Evolutionary conservation across 2,888 invertebrate species (phyloP).

Genomic region (Mimumesa dahlbomi): DNA sequence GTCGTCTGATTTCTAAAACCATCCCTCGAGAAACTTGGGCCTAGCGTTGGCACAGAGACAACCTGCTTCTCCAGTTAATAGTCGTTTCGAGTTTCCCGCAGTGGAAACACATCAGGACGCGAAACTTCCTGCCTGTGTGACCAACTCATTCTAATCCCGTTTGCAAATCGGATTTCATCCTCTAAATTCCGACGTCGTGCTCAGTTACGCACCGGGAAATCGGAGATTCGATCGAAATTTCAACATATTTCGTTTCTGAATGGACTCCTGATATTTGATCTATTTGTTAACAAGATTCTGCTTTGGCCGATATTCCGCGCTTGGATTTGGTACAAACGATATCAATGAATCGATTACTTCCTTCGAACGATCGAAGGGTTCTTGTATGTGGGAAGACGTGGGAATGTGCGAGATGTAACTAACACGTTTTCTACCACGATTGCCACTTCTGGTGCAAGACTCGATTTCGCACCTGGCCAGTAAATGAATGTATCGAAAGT

Average conservation of each 20-base stretch:
- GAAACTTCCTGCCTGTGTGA: conserved; percentile 39
- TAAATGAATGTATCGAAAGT: conserved; percentile 8
- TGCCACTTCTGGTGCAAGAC: no score
- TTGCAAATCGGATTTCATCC: conserved; percentile 40
- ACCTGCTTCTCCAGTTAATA: conserved; percentile 14
- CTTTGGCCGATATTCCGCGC: no score
- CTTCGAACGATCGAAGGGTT: no score
- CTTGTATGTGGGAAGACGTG: no score
- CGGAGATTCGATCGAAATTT: no score
- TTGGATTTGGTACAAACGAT: no score
- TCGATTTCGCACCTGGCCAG: neutral
- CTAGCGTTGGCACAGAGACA: conserved; percentile 19
- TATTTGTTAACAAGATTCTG: no score
- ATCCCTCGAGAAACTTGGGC: no score
- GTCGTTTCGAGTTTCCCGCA: conserved; percentile 26
- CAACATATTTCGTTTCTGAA: conserved; percentile 14
- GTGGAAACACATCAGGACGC: conserved; percentile 18
- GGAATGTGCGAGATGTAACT: no score
- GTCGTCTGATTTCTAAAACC: no score
- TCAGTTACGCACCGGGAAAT: conserved; percentile 3
- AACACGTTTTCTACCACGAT: no score
- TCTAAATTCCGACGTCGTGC: conserved; percentile 38
- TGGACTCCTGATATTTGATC: neutral
- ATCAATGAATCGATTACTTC: no score
- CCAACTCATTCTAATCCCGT: conserved; percentile 54